phyloP scores from a whole-genome alignment of 2,888 invertebrate species.

The Tanaodytes sp. region DNA sequence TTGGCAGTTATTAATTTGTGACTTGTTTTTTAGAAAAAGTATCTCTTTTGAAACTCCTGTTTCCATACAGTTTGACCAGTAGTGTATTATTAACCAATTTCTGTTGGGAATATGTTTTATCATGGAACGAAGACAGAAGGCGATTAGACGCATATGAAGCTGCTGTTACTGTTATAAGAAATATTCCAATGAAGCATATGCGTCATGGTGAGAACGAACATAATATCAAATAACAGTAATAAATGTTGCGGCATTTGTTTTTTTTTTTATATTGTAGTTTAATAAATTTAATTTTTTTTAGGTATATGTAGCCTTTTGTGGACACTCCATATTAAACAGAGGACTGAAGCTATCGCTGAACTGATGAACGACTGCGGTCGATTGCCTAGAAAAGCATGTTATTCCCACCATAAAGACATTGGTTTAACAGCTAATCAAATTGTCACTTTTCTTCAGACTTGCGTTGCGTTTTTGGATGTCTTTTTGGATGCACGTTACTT shows the following conservation, averaged over 20 bases:
- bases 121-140: constrained; percentile 87
- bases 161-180: constrained; percentile 80
- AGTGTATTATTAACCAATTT: constrained; percentile 88
- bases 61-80: constrained; percentile 88
- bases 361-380: constrained; percentile 87
- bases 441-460: constrained; percentile 69
- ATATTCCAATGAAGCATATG: constrained; percentile 79
- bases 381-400: constrained; percentile 88
- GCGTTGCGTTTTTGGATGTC: constrained; percentile 74
- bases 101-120: constrained; percentile 91
- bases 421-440: constrained; percentile 79
- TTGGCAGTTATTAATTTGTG: too few relatives aligned
- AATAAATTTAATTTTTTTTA: constrained; percentile 46
- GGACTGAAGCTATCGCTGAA: constrained; percentile 83
- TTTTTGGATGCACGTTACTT: constrained; percentile 75
- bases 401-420: constrained; percentile 79
- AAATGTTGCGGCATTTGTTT: too few relatives aligned
- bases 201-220: constrained; percentile 72
- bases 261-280: too few relatives aligned
- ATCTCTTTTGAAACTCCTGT: constrained; percentile 80
- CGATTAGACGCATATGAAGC: constrained; percentile 80
- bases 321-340: constrained; percentile 89
- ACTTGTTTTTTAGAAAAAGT: constrained; percentile 62
- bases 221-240: too few relatives aligned
- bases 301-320: constrained; percentile 90